Evolutionary conservation across 2,888 invertebrate genomes (phyloP).

Genomic region (Byasa hedistus): DNA sequence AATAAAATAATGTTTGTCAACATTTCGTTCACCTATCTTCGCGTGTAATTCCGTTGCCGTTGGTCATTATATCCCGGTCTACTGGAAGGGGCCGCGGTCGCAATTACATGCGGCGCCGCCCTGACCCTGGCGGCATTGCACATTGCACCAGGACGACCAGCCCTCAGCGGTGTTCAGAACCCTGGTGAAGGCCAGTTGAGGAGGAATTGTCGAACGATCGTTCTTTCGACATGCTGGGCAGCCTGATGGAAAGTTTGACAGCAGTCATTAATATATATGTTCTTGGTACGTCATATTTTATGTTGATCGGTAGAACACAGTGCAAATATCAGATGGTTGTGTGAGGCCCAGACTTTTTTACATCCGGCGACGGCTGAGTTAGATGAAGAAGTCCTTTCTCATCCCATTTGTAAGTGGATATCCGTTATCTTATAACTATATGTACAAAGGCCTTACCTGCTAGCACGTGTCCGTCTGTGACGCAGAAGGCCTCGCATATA

Average conservation of each 20-base stretch:
- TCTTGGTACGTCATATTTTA: no score
- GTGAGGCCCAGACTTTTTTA: no score
- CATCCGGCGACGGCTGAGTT: not conserved
- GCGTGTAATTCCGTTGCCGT: not conserved
- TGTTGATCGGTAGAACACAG: no score
- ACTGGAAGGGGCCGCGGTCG: constrained; percentile 82
- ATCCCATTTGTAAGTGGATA: not conserved
- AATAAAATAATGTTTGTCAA: not conserved
- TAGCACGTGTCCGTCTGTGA: constrained; percentile 55
- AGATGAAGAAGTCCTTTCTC: not conserved
- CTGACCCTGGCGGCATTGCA: constrained; percentile 83
- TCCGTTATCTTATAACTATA: not conserved
- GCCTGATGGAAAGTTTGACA: constrained; percentile 40
- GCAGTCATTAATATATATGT: not conserved
- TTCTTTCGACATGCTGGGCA: constrained; percentile 63
- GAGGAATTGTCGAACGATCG: constrained; percentile 25
- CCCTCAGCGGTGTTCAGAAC: constrained; percentile 61
- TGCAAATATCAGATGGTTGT: no score
- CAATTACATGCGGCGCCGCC: constrained; percentile 89
- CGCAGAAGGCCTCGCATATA: constrained; percentile 77
- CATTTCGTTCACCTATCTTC: constrained; percentile 6
- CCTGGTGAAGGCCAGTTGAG: constrained; percentile 33
- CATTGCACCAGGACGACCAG: constrained; percentile 83
- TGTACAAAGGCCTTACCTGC: constrained; percentile 49
- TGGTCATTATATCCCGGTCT: constrained; percentile 30